Evolutionary conservation across 2,888 invertebrate species (phyloP).

Genomic region (Asteroscopus sphinx): DNA sequence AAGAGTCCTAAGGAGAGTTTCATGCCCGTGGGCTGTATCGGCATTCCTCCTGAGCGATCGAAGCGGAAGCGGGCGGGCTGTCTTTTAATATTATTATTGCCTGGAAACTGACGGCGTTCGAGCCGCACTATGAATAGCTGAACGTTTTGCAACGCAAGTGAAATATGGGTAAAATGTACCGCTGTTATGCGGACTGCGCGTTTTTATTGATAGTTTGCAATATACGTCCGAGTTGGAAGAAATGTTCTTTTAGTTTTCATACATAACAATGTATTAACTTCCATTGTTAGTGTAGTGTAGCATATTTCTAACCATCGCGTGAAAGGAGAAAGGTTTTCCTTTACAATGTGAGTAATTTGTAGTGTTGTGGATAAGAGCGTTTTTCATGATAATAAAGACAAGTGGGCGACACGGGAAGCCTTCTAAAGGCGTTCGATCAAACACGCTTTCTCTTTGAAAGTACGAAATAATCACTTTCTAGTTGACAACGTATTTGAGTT

Average conservation of each 20-base stretch:
- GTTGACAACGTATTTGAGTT: slow-evolving; percentile 48
- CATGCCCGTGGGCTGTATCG: slow-evolving; percentile 65
- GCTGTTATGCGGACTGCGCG: slow-evolving; percentile 57
- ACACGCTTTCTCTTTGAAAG: slow-evolving; percentile 58
- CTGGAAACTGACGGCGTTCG: slow-evolving; percentile 65
- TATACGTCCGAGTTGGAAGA: slow-evolving; percentile 41
- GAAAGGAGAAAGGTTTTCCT: slow-evolving; percentile 29
- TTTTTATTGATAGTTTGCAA: slow-evolving; percentile 62
- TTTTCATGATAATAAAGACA: slow-evolving; percentile 45
- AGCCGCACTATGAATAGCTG: slow-evolving; percentile 62
- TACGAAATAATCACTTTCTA: slow-evolving; percentile 59
- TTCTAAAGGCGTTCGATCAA: slow-evolving; percentile 45
- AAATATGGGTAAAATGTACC: slow-evolving; percentile 65
- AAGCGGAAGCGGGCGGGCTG: slow-evolving; percentile 73
- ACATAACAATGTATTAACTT: slow-evolving; percentile 39
- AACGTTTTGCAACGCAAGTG: slow-evolving; percentile 66
- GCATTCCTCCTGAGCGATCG: slow-evolving; percentile 71
- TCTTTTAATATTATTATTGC: slow-evolving; percentile 76
- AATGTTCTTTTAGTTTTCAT: slow-evolving; percentile 46
- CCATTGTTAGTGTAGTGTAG: slow-evolving; percentile 33
- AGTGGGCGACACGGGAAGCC: slow-evolving; percentile 37
- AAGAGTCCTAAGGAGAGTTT: slow-evolving; percentile 53
- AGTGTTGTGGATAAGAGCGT: slow-evolving; percentile 20
- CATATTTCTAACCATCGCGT: slow-evolving; percentile 29
- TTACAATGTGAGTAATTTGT: slow-evolving; percentile 30